Conservation (phyloP, 2,888 invertebrate species). For the Leptopilina syphax region DNA sequence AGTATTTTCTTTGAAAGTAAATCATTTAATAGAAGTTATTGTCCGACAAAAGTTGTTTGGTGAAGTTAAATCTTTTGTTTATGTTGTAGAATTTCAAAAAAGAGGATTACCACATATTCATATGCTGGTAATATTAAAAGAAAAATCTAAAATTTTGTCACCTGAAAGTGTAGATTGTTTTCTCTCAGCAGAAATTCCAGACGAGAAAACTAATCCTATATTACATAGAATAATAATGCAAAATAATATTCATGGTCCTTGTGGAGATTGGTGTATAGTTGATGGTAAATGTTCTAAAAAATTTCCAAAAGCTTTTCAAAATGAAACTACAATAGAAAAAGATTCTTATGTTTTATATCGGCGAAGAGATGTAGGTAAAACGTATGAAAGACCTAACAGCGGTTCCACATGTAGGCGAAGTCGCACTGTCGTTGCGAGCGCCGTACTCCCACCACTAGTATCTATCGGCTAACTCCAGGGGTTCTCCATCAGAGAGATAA, state of each 20-base stretch:
- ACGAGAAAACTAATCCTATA: conserved; percentile 50
- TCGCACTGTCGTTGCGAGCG: too few species aligned
- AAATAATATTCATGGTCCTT: too few species aligned
- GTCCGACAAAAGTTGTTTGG: conserved; percentile 43
- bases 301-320: conserved; percentile 60
- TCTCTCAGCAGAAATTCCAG: conserved; percentile 17
- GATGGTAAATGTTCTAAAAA: conserved; percentile 51
- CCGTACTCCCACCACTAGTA: too few species aligned
- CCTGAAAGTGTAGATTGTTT: conserved; percentile 45
- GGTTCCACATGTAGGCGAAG: too few species aligned
- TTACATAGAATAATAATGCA: conserved; percentile 56
- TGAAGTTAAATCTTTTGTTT: background rate
- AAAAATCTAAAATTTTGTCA: conserved; percentile 19
- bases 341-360: conserved; percentile 43
- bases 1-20: conserved; percentile 44
- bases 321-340: conserved; percentile 56
- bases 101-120: conserved; percentile 6
- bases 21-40: conserved; percentile 37
- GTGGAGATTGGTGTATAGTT: too few species aligned
- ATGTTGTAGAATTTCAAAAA: conserved; percentile 1
- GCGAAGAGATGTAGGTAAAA: conserved; percentile 54
- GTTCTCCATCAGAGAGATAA: too few species aligned
- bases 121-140: background rate
- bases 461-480: too few species aligned
- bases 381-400: conserved; percentile 50